Percentiles rank a stretch among this genome's conserved stretches.
Evolutionary conservation across 2,113 vertebrate genomes (phyloP).

Genomic region (Lepus europaeus): DNA sequence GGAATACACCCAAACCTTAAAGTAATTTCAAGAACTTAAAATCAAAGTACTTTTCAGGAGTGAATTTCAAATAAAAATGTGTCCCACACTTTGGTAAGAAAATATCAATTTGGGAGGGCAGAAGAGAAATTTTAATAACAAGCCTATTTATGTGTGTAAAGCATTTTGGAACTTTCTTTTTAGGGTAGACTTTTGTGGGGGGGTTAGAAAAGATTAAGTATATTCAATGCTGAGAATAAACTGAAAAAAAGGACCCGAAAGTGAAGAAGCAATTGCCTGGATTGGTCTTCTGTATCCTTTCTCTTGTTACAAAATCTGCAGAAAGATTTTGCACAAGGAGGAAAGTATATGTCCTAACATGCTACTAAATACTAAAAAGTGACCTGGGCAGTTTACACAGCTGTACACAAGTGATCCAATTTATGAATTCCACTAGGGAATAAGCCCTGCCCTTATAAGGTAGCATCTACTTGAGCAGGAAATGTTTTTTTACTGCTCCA

Average conservation of each 20-base stretch:
- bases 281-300: conserved; percentile 65
- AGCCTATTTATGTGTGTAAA: not conserved
- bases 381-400: not conserved
- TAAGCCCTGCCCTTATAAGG: conserved; percentile 26
- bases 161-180: not conserved
- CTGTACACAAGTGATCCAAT: not conserved
- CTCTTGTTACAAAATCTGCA: conserved; percentile 40
- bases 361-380: not conserved
- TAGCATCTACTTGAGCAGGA: conserved; percentile 61
- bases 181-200: not conserved
- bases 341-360: not conserved
- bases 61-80: conserved; percentile 57
- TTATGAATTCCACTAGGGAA: conserved; percentile 36
- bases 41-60: not conserved
- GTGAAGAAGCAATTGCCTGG: conserved; percentile 54
- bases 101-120: not conserved
- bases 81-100: conserved; percentile 37
- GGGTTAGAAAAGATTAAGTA: not conserved
- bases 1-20: conserved; percentile 24
- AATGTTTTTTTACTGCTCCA: conserved; percentile 51
- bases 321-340: conserved; percentile 37
- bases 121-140: not conserved
- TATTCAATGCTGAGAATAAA: conserved; percentile 11
- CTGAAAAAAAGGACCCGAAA: conserved; percentile 47
- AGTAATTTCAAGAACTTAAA: conserved; percentile 39